Base-by-base conservation (phyloP, 2,888 invertebrate species). In the Parnassius orleans region DNA sequence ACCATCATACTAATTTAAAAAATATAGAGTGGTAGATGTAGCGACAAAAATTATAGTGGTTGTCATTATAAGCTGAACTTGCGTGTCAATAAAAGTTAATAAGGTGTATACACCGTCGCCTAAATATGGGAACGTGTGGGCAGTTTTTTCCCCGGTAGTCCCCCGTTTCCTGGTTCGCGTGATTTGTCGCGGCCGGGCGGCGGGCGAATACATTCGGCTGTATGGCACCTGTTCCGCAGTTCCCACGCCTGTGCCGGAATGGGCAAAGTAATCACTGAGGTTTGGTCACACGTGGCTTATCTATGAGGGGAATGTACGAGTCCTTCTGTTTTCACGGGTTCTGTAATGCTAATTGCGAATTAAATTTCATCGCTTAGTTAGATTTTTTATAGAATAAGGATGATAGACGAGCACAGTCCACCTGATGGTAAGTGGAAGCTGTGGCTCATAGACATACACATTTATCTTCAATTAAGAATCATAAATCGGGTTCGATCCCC, bases 161-260 rank as follows among this genome's bases (percentile, higher is more conserved):
- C 77, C 70, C 70, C 76, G 73, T 74, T 85, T 84, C 85, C 84
- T 84, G 83, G 77, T 75, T 79, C 74, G 75, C 75, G 84, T 83
- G 85, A 84, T 86, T 87, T 85, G 83, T 80, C 79, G 79, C 76
- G 76, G 75, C 75, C 75, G 75, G 53, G 44, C 52, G 44, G 57
- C 41, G 41, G 14, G 41, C 53, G 33, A 79, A 75, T 80, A 81
- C 83, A 84, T 81, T 83, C 82, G 81, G 79, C 66, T 56, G 72
- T 76, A 75, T 76, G 76, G 74, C 86, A 88, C 88, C 88, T 88
- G 88, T 87, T 80, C 66, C 61, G 46, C 61, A 53, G 79, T 86
- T 87, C 87, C 85, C 87, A 87, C 87, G 87, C 71, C 9, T 46
- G 15, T 33, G 52, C 11, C 10, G 53, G 24, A 44, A n/a, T 41